Evolutionary conservation across 2,113 vertebrate species (phyloP).

Genomic region (Manacus vitellinus): DNA sequence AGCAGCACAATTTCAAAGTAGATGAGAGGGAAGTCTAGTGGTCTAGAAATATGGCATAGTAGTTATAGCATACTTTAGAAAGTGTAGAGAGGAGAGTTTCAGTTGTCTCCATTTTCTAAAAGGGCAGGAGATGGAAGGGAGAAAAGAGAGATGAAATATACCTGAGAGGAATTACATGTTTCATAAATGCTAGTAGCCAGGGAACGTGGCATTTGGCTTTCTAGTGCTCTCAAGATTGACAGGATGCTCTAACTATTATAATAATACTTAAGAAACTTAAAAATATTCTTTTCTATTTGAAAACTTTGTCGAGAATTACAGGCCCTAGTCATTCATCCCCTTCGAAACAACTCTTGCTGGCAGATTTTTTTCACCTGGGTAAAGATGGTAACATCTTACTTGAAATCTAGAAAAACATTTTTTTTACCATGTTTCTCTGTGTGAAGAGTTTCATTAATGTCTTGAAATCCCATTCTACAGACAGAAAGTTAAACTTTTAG

Average conservation of each 20-base stretch:
- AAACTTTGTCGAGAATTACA: neutral
- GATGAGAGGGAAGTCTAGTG: neutral
- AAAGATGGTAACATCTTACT: neutral
- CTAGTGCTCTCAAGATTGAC: neutral
- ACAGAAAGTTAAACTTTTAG: neutral
- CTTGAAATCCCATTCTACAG: neutral
- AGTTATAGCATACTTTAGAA: neutral
- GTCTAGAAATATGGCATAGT: neutral
- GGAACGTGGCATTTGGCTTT: neutral
- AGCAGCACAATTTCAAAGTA: neutral
- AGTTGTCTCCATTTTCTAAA: neutral
- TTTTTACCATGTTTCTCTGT: neutral
- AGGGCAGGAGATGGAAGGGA: neutral
- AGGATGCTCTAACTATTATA: neutral
- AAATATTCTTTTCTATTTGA: neutral
- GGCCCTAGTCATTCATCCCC: neutral
- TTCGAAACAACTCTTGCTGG: neutral
- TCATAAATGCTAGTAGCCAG: neutral
- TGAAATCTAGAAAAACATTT: neutral
- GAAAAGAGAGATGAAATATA: neutral
- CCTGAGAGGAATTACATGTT: neutral
- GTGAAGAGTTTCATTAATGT: neutral
- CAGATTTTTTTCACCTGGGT: neutral
- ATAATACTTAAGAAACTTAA: neutral
- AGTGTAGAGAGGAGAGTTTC: neutral